phyloP scores from a whole-genome alignment of 2,113 vertebrate genomes.

The Stercorarius parasiticus region DNA sequence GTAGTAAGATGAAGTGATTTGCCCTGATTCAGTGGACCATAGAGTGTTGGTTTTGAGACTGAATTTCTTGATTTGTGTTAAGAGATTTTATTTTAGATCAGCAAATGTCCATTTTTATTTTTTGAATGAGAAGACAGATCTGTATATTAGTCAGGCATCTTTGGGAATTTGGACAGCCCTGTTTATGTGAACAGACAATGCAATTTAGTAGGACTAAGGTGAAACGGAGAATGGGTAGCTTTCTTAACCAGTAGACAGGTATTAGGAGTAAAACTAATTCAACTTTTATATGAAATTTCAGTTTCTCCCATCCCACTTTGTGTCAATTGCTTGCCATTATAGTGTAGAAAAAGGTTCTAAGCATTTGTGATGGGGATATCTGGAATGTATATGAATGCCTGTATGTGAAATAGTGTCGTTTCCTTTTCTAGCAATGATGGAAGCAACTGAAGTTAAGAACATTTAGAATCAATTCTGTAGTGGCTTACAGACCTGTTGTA shows the following conservation, averaged over 20 bases:
- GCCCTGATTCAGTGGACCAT: neutral
- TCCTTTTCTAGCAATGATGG: neutral
- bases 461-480: neutral
- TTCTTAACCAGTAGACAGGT: neutral
- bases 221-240: neutral
- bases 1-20: neutral
- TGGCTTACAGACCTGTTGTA: neutral
- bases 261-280: neutral
- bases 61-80: neutral
- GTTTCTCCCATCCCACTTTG: neutral
- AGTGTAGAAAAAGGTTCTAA: neutral
- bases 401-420: neutral
- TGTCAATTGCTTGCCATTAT: neutral
- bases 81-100: neutral
- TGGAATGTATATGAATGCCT: neutral
- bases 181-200: neutral
- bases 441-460: neutral
- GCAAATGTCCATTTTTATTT: neutral
- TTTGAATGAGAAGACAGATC: neutral
- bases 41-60: neutral
- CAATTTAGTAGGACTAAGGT: neutral
- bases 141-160: neutral
- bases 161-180: neutral
- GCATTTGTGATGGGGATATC: neutral
- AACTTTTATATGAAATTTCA: neutral